Base-by-base conservation (phyloP, 1,140 invertebrate species). In the Drosophila parvula region DNA sequence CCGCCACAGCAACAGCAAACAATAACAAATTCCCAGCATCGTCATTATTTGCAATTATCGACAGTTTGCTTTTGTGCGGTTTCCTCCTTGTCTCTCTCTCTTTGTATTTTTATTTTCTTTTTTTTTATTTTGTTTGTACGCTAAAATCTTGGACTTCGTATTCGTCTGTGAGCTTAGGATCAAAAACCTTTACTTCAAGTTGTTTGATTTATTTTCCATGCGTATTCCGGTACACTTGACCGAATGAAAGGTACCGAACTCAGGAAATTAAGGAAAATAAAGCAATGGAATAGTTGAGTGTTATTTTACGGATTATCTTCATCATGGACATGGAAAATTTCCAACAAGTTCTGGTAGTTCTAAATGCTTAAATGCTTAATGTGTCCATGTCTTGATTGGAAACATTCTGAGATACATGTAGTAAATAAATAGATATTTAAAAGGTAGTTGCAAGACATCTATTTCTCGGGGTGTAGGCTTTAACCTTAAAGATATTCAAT, bases 11-110 rank as follows among this genome's bases (percentile, higher is more conserved):
- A 76, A 74, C 41, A 71, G 47, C 56, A 81, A 71, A 78, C 69
- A 81, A 81, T 63, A 67, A 73, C 73, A 79, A 86, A 79, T 69
- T 69, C 69, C 65, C 67, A 83, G 67, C 77, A 58, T 86, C 85
- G 79, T 86, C 84, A 86, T 86, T 86, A 86, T 86, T 86, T 83
- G 83, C 83, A 86, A 86, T 86, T 86, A 86, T 86, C 76, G 83
- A 86, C 78, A 83, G 84, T 82, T 82, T 47, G 74, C 83, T 74
- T 88, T 88, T 60, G 71, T 83, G 75, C 63, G 73, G 80, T 79
- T 88, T 71, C 70, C 62, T 67, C 43, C 63, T 5, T 62, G 38
- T 58, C 27, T 44, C 38, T 63, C 60, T 63, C 38, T 44, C 30
- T 60, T 45, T 57, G 22, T 41, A 11, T 41, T 57, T 28, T 57